Base-by-base conservation (phyloP, 2,797 vertebrate genomes). In the Sebastes oblongus region DNA sequence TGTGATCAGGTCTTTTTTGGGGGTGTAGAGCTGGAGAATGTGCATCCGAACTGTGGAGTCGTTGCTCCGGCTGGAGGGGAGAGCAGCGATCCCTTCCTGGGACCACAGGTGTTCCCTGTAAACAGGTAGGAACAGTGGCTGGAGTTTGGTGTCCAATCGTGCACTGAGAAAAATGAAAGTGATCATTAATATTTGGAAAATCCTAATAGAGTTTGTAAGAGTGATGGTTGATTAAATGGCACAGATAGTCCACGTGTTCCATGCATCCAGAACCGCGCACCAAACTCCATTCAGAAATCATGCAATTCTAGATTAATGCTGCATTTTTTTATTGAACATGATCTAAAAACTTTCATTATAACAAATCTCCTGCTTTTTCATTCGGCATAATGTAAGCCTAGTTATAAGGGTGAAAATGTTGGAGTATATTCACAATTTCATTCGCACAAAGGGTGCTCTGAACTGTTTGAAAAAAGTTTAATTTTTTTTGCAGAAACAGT, bases 31-130 rank as follows among this genome's bases (percentile, higher is more conserved):
- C 22, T 55, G 87, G 83, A 91, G 75, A 56, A 91, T 90, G 88
- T 75, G 90, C 77, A 29, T 77, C 78, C 88, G n/a, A 74, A 62
- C 72, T 18, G 82, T 50, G 82, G 76, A 70, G 58, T 86, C 81
- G 61, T 79, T 79, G 87, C 75, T 77, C 84, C 2, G 85, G 88
- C 86, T 78, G 90, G 82, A 88, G 87, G 72, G 88, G 89, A 87
- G 85, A 83, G 88, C 85, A 34, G 82, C 79, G 6, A 54, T 59
- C 73, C 66, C 74, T 77, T 30, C 77, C 75, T 4, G 88, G 87
- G 86, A 92, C 92, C 78, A 93, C 88, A 94, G 88, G 91, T 92
- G 92, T 83, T 88, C 73, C 70, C 2, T 16, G 56, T 82, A 14
- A 84, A 87, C 89, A 92, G 92, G 92, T 91, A 62, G 36, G 74